Conservation (phyloP, 1,140 invertebrate genomes). For the Oryzaephilus surinamensis region DNA sequence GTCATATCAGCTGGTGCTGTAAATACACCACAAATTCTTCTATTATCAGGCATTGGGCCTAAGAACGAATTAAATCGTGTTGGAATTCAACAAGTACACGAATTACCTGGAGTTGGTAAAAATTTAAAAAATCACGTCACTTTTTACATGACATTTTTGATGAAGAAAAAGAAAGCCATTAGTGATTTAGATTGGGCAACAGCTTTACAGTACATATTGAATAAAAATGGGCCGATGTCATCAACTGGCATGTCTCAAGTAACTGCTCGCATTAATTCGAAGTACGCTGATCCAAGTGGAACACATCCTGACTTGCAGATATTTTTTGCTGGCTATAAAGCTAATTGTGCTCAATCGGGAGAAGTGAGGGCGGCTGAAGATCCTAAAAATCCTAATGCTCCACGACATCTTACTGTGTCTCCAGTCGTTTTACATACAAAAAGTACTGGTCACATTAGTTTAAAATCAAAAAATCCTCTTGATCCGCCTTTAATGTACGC, state of each 20-base stretch:
- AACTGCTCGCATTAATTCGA: conserved; percentile 50
- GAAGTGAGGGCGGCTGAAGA: conserved; percentile 36
- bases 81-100: conserved; percentile 42
- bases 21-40: conserved; percentile 46
- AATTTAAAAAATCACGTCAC: conserved; percentile 67
- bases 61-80: conserved; percentile 39
- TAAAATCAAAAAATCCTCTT: conserved; percentile 65
- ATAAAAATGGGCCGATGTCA: conserved; percentile 45
- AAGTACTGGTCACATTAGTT: conserved; percentile 62
- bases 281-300: conserved; percentile 41
- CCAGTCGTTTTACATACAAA: conserved; percentile 67
- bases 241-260: conserved; percentile 45
- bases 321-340: conserved; percentile 56
- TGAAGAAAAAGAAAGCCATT: conserved; percentile 42
- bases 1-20: conserved; percentile 46
- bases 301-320: conserved; percentile 52
- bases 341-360: conserved; percentile 47
- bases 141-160: conserved; percentile 39
- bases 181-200: conserved; percentile 51
- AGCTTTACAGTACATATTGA: conserved; percentile 48
- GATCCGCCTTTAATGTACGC: conserved; percentile 74
- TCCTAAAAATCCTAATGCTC: conserved; percentile 33
- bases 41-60: conserved; percentile 50
- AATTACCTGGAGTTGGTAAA: conserved; percentile 64
- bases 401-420: conserved; percentile 48